These are phyloP conservation scores for Gallinago paraguaiae DNA, from an alignment of 2,113 vertebrate species.

Conservation along the genomic window DNA sequence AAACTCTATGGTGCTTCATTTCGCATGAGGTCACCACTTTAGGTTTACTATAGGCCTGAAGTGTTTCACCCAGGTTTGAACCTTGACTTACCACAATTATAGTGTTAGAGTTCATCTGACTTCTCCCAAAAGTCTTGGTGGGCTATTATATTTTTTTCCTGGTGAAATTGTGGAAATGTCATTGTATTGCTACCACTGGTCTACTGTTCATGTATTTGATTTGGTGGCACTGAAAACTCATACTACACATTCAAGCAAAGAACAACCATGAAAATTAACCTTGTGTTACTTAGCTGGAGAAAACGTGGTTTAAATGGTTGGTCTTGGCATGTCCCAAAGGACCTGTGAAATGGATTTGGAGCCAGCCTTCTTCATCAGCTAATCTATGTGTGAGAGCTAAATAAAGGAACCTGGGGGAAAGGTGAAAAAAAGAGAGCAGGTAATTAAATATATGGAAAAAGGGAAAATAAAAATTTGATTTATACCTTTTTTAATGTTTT, in stretches of 20 bases:
- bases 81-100: not conserved
- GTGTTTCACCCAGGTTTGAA: slow-evolving; percentile 41
- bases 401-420: slow-evolving; percentile 6
- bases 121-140: not conserved
- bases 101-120: not conserved
- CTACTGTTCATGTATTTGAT: not conserved
- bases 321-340: slow-evolving; percentile 7
- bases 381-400: slow-evolving; percentile 28
- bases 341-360: slow-evolving; percentile 16
- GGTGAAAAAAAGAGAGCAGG: slow-evolving; percentile 39
- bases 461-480: slow-evolving; percentile 31
- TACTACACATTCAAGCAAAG: not conserved
- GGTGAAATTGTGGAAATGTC: not conserved
- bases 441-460: slow-evolving; percentile 30
- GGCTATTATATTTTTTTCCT: not conserved
- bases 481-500: slow-evolving; percentile 3
- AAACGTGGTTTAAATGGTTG: not conserved
- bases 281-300: not conserved
- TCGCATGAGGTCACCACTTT: not conserved
- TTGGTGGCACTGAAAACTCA: slow-evolving; percentile 19
- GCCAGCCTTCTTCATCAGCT: slow-evolving; percentile 35
- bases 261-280: slow-evolving; percentile 8
- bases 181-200: not conserved
- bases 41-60: slow-evolving; percentile 11
- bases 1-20: not conserved